Conservation (phyloP, 2,888 invertebrate species). For the Geophilus truncorum region DNA sequence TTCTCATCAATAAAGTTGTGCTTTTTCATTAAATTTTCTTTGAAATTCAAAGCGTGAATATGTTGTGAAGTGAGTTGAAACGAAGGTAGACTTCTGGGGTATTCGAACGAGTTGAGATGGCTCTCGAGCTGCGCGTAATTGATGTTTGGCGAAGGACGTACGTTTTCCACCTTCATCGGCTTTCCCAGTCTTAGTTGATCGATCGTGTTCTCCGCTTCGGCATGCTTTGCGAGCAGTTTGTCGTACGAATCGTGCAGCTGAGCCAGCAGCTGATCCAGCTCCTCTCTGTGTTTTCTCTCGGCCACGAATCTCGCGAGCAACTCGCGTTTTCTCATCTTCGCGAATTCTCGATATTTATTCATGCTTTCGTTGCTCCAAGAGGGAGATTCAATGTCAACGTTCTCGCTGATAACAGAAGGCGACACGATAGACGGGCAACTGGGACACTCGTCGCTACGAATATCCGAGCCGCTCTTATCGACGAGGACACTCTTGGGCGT, state of each 20-base stretch:
- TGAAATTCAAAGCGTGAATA: neutral
- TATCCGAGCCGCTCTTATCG: neutral
- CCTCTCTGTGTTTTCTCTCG: conserved; percentile 29
- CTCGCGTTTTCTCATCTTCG: conserved; percentile 31
- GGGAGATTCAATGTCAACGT: conserved; percentile 14
- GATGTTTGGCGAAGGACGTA: neutral
- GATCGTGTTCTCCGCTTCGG: conserved; percentile 49
- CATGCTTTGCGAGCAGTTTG: conserved; percentile 47
- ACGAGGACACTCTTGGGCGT: neutral
- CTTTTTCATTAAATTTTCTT: neutral
- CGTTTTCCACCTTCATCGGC: conserved; percentile 12
- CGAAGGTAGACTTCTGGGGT: neutral
- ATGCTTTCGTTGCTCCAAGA: conserved; percentile 30
- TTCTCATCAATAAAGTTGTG: neutral
- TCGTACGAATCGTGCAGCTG: conserved; percentile 47
- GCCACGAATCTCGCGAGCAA: conserved; percentile 29
- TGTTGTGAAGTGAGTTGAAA: neutral
- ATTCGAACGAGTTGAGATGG: neutral
- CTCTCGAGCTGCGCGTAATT: neutral
- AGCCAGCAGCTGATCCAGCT: conserved; percentile 41
- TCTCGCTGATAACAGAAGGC: neutral
- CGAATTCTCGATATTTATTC: conserved; percentile 29
- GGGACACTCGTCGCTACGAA: conserved; percentile 15
- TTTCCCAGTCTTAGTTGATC: conserved; percentile 40
- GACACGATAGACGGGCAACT: neutral